A percentile compares a stretch with the other conserved stretches of the same genome.
Conservation (phyloP, 2,888 invertebrate species). For the Tipula lateralis region DNA sequence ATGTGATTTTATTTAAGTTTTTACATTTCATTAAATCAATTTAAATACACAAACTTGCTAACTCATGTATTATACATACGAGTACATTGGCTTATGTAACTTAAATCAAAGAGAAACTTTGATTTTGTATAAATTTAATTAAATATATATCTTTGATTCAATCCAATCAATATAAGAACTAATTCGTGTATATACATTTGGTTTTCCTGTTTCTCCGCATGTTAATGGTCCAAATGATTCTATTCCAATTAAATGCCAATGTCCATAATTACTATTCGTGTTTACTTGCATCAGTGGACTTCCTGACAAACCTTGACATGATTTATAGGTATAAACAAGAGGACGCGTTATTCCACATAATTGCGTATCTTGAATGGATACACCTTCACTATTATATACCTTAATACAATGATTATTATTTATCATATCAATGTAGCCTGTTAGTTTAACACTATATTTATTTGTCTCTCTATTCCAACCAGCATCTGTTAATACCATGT, state of each 20-base stretch:
- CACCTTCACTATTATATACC: background rate
- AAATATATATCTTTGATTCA: background rate
- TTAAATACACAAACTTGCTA: no score
- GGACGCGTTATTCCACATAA: slow-evolving; percentile 50
- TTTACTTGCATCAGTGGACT: slow-evolving; percentile 35
- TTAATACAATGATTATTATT: background rate
- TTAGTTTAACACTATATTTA: slow-evolving; percentile 48
- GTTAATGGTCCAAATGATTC: slow-evolving; percentile 61
- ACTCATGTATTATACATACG: no score
- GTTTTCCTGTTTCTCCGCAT: slow-evolving; percentile 54
- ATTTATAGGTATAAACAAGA: background rate
- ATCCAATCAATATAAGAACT: slow-evolving; percentile 44
- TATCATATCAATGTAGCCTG: slow-evolving; percentile 32
- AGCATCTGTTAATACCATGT: slow-evolving; percentile 52
- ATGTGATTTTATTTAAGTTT: no score
- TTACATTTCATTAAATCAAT: no score
- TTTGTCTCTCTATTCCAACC: slow-evolving; percentile 58
- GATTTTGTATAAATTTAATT: background rate
- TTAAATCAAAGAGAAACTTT: no score
- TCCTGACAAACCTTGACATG: background rate
- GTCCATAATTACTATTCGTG: background rate
- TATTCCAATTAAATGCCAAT: slow-evolving; percentile 47
- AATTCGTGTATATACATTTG: slow-evolving; percentile 57
- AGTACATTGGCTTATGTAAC: no score
- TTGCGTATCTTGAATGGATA: slow-evolving; percentile 46